Conservation (phyloP, 2,888 invertebrate species). For the Automeris io region DNA sequence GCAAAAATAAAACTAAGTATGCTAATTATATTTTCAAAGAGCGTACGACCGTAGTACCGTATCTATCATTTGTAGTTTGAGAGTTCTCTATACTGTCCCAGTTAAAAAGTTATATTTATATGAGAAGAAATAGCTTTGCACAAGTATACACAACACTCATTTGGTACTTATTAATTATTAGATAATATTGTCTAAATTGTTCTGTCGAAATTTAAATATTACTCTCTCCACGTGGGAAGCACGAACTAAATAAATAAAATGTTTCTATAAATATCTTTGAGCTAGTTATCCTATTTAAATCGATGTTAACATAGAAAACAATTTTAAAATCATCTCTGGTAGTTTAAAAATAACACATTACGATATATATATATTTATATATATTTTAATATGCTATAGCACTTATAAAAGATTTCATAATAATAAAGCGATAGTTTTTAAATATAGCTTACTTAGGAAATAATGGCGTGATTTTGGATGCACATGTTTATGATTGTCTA, state of each 20-base stretch:
- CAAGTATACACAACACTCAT: no score
- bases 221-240: slow-evolving; percentile 13
- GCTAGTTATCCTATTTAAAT: slow-evolving; percentile 9
- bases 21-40: no score
- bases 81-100: no score
- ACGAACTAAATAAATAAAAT: slow-evolving; percentile 20
- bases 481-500: slow-evolving; percentile 53
- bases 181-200: neutral
- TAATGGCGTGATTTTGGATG: slow-evolving; percentile 32
- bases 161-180: neutral
- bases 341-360: no score
- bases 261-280: slow-evolving; percentile 18
- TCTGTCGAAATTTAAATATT: slow-evolving; percentile 6
- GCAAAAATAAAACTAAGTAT: no score
- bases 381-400: no score
- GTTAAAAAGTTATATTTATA: no score
- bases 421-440: neutral
- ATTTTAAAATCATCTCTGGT: no score
- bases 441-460: slow-evolving; percentile 36
- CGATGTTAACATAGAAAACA: neutral
- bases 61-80: no score
- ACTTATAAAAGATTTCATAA: neutral
- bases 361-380: no score
- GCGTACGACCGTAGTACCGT: no score
- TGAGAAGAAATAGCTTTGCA: no score